Evolutionary conservation across 2,888 invertebrate species (phyloP).

Genomic region (Idaea straminata): DNA sequence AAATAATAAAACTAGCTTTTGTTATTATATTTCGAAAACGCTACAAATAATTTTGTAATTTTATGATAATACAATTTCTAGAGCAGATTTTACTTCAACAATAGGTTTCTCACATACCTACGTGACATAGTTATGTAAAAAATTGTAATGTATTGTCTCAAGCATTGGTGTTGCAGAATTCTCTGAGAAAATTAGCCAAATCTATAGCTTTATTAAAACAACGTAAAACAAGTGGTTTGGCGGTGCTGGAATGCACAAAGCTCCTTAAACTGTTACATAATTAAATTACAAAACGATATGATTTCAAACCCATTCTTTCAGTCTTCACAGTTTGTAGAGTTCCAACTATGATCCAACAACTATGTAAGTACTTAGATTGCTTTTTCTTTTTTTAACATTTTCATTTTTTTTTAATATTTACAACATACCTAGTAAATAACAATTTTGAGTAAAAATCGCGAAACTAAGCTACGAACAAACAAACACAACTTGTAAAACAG

Average conservation of each 20-base stretch:
- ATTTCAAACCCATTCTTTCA: slow-evolving; percentile 75
- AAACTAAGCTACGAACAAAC: slow-evolving; percentile 49
- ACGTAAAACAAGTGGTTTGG: slow-evolving; percentile 45
- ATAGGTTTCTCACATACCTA: too few relatives aligned
- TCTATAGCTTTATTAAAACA: too few relatives aligned
- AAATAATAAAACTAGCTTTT: too few relatives aligned
- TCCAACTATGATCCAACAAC: slow-evolving; percentile 72
- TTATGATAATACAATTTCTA: too few relatives aligned
- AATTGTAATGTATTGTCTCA: too few relatives aligned
- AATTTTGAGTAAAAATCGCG: slow-evolving; percentile 52
- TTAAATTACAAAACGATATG: slow-evolving; percentile 78
- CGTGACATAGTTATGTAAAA: too few relatives aligned
- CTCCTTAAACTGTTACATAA: slow-evolving; percentile 71
- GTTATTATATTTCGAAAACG: too few relatives aligned
- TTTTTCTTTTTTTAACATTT: slow-evolving; percentile 56
- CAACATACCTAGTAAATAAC: slow-evolving; percentile 54
- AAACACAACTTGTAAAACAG: slow-evolving; percentile 48
- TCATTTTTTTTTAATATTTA: slow-evolving; percentile 59
- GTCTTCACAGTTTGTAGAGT: slow-evolving; percentile 76
- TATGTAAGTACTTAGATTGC: slow-evolving; percentile 66
- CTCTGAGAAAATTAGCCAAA: too few relatives aligned
- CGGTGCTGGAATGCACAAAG: slow-evolving; percentile 60
- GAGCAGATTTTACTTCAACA: too few relatives aligned
- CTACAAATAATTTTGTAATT: too few relatives aligned
- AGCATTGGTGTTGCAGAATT: too few relatives aligned